These are phyloP conservation scores for Hypena proboscidalis DNA, from an alignment of 2,888 invertebrate genomes.

Conservation along the genomic window DNA sequence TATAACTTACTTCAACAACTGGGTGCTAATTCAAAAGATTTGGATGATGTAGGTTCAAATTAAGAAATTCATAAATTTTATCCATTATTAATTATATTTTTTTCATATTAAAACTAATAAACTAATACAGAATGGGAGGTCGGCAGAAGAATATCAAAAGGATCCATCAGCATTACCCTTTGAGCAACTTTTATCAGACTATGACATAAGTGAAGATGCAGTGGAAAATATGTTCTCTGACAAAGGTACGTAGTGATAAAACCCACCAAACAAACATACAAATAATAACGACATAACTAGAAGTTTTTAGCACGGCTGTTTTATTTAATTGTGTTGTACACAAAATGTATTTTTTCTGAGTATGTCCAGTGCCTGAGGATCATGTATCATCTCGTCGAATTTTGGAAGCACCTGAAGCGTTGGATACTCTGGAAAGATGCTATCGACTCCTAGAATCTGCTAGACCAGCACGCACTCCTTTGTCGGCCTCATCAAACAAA, in stretches of 20 bases:
- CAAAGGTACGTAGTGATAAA: conserved; percentile 87
- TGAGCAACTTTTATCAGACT: conserved; percentile 87
- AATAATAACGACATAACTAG: too few relatives aligned
- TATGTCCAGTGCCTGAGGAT: conserved; percentile 89
- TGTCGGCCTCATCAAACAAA: conserved; percentile 86
- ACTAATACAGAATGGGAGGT: conserved; percentile 88
- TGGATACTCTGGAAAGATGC: conserved; percentile 91
- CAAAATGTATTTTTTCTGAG: conserved; percentile 29
- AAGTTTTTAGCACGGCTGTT: not conserved
- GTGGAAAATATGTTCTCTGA: conserved; percentile 90
- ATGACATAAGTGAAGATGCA: conserved; percentile 88
- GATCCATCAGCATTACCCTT: conserved; percentile 89
- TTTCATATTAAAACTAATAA: not conserved
- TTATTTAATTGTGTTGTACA: conserved; percentile 18
- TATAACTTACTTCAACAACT: conserved; percentile 93
- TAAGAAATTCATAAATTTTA: not conserved
- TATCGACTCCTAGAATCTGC: conserved; percentile 89
- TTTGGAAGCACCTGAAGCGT: conserved; percentile 88
- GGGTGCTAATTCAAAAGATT: conserved; percentile 92
- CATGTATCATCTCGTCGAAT: conserved; percentile 89
- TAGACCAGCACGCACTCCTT: conserved; percentile 82
- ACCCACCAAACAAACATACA: not conserved
- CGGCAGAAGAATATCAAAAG: conserved; percentile 91
- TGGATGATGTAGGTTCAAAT: conserved; percentile 90
- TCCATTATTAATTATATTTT: not conserved